Conservation (phyloP, 2,797 vertebrate species). For the Benthosema pterotum region DNA sequence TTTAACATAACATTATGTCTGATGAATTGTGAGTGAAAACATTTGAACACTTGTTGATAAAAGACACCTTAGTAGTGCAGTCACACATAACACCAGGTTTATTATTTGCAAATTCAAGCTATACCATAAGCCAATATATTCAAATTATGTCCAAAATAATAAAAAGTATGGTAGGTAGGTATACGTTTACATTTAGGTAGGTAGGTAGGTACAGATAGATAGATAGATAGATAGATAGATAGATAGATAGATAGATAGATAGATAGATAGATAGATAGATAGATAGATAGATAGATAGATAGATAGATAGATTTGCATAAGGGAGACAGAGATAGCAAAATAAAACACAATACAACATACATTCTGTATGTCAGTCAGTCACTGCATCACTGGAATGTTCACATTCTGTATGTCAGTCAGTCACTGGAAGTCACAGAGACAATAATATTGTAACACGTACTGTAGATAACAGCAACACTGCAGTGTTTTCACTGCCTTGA, state of each 20-base stretch:
- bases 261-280: constrained; percentile 38
- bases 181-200: too few relatives aligned
- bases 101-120: neutral
- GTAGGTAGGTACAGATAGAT: constrained; percentile 26
- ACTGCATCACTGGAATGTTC: neutral
- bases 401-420: neutral
- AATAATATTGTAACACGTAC: neutral
- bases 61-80: neutral
- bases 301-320: constrained; percentile 22
- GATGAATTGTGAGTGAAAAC: constrained; percentile 8
- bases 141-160: constrained; percentile 1
- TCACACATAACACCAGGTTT: neutral
- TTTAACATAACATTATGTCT: constrained; percentile 9
- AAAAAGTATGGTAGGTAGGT: constrained; percentile 3
- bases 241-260: constrained; percentile 21
- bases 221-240: constrained; percentile 19
- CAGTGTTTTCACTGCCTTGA: neutral
- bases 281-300: constrained; percentile 18
- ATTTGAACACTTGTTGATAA: neutral
- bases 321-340: neutral
- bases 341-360: neutral
- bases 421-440: neutral
- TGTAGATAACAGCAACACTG: neutral
- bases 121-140: constrained; percentile 6
- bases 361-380: neutral